Percentiles rank a stretch among this genome's conserved stretches.
Evolutionary conservation across 2,113 vertebrate species (phyloP).

Genomic region (Rhipidura dahli): DNA sequence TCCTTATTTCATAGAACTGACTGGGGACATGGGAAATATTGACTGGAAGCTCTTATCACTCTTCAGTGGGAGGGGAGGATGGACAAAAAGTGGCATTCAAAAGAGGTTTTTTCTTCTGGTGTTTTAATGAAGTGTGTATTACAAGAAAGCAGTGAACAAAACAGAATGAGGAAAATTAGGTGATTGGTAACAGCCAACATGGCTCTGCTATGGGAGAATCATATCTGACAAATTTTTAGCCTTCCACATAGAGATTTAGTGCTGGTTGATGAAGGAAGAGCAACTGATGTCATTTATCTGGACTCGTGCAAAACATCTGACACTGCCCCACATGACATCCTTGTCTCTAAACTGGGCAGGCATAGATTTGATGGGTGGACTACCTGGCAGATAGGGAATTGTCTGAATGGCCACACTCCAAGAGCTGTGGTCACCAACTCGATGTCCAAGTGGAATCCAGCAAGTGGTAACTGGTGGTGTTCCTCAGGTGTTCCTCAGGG

Average conservation of each 20-base stretch:
- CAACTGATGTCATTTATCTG: not conserved
- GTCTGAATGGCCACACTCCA: not conserved
- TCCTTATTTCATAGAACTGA: not conserved
- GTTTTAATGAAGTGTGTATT: not conserved
- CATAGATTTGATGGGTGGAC: not conserved
- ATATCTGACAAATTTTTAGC: not conserved
- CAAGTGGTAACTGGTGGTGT: not conserved
- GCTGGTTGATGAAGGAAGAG: not conserved
- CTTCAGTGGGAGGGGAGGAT: not conserved
- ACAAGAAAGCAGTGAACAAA: not conserved
- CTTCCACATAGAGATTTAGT: not conserved
- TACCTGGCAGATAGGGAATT: not conserved
- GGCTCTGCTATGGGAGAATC: not conserved
- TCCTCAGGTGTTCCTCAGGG: too few relatives aligned
- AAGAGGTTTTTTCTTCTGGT: not conserved
- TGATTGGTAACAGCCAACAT: not conserved
- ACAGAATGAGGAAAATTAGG: not conserved
- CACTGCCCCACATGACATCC: not conserved
- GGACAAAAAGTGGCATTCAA: not conserved
- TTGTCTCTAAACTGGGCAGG: not conserved
- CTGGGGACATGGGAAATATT: not conserved
- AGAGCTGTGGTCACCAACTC: not conserved
- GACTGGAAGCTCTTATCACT: not conserved
- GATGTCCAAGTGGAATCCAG: not conserved
- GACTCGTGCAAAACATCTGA: not conserved